phyloP scores from a whole-genome alignment of 2,888 invertebrate species.

The Rhyacophila evoluta region DNA sequence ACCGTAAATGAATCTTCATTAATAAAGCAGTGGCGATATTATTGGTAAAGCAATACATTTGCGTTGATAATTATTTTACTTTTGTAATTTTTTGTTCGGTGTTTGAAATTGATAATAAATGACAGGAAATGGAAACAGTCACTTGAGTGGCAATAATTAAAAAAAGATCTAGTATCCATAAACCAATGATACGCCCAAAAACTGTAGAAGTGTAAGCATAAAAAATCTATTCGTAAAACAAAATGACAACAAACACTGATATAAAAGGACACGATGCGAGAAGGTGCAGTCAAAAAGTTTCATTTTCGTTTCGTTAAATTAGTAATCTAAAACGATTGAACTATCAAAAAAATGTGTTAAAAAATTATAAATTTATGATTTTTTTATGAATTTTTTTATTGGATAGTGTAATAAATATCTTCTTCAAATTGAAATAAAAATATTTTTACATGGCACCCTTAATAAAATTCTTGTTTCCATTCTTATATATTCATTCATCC shows the following conservation, averaged over 20 bases:
- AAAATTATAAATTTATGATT: too few species aligned
- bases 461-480: too few species aligned
- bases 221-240: conserved; percentile 31
- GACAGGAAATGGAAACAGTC: conserved; percentile 36
- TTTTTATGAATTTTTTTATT: too few species aligned
- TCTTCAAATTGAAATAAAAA: too few species aligned
- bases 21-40: background rate
- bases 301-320: too few species aligned
- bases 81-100: background rate
- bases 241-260: conserved; percentile 36
- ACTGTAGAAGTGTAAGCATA: conserved; percentile 32
- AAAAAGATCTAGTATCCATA: conserved; percentile 36
- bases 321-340: too few species aligned
- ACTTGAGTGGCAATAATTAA: conserved; percentile 38
- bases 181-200: conserved; percentile 32
- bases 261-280: background rate
- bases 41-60: background rate
- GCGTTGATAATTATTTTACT: background rate
- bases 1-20: too few species aligned
- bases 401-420: too few species aligned
- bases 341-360: too few species aligned
- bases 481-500: too few species aligned
- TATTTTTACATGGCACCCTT: too few species aligned
- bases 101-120: background rate
- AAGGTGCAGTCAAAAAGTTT: conserved; percentile 33